These are phyloP conservation scores for Pseudoips prasinana DNA, from an alignment of 2,888 invertebrate species.

Conservation along the genomic window DNA sequence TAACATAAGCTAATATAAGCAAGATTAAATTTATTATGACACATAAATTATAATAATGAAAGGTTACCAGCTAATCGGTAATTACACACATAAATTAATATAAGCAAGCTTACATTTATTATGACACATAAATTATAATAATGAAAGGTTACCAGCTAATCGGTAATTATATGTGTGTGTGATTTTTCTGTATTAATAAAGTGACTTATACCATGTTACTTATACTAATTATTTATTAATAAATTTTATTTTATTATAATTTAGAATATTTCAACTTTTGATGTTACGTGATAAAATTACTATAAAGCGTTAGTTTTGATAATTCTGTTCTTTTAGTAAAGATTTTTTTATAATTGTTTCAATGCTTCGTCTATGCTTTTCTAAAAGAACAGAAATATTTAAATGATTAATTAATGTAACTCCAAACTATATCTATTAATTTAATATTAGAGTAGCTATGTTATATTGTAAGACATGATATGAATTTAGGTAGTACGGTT, in stretches of 20 bases:
- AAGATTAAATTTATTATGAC: too few relatives aligned
- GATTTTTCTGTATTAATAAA: too few relatives aligned
- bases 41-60: too few relatives aligned
- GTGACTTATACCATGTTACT: too few relatives aligned
- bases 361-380: background rate
- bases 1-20: too few relatives aligned
- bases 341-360: background rate
- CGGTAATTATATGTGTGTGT: too few relatives aligned
- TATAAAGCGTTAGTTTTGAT: conserved; percentile 66
- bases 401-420: conserved; percentile 14
- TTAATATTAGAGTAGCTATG: conserved; percentile 16
- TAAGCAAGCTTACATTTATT: too few relatives aligned
- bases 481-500: conserved; percentile 24
- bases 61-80: too few relatives aligned
- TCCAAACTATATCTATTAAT: conserved; percentile 26
- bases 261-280: conserved; percentile 69
- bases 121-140: too few relatives aligned
- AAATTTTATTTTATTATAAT: conserved; percentile 57
- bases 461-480: conserved; percentile 30
- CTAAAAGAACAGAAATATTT: conserved; percentile 24
- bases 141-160: too few relatives aligned
- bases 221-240: conserved; percentile 26
- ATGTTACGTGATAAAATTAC: conserved; percentile 56
- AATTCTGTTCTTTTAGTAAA: conserved; percentile 22
- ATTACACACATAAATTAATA: too few relatives aligned